Conservation (phyloP, 2,797 vertebrate genomes). For the Sebastes vulpes region DNA sequence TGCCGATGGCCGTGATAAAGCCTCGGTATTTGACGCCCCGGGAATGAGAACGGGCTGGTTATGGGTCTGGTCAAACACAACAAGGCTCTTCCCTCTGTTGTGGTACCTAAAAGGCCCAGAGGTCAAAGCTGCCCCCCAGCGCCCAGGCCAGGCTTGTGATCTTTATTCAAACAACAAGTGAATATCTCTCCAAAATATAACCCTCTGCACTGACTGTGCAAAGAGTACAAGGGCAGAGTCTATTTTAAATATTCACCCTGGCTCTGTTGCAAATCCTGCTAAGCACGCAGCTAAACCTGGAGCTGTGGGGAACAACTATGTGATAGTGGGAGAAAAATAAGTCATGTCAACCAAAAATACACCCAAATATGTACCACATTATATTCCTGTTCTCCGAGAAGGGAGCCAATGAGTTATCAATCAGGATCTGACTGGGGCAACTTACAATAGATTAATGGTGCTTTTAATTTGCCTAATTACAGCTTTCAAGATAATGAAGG, state of each 20-base stretch:
- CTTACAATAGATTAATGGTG: constrained; percentile 44
- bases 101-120: constrained; percentile 44
- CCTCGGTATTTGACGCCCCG: no score
- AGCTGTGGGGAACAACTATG: neutral
- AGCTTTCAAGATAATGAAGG: constrained; percentile 62
- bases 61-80: constrained; percentile 22
- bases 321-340: neutral
- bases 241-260: constrained; percentile 45
- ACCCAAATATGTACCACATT: constrained; percentile 2
- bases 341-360: neutral
- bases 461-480: constrained; percentile 63
- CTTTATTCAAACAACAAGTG: constrained; percentile 73
- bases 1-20: no score
- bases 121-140: constrained; percentile 62
- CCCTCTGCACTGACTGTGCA: constrained; percentile 29
- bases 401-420: neutral
- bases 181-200: constrained; percentile 72
- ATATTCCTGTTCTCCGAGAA: neutral
- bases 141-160: constrained; percentile 36
- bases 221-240: constrained; percentile 21
- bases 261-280: constrained; percentile 14
- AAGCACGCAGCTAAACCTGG: neutral
- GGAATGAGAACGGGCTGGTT: neutral
- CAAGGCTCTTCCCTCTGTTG: constrained; percentile 27
- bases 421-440: constrained; percentile 18